Percentiles rank a stretch among this genome's conserved stretches.
These are phyloP conservation scores for Rhagoletis pomonella DNA, from an alignment of 1,140 invertebrate genomes.

Conservation along the genomic window DNA sequence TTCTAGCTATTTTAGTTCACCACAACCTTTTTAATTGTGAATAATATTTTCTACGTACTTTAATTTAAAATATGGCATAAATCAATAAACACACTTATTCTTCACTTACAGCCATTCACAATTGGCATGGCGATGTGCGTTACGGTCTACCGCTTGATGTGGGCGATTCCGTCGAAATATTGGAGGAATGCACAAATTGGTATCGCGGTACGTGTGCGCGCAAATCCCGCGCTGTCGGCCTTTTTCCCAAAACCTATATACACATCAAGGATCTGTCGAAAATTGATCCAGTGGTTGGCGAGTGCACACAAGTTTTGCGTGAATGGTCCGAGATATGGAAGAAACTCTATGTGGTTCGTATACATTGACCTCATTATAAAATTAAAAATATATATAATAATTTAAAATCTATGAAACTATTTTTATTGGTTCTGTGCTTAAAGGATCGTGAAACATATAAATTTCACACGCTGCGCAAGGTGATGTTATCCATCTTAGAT, in stretches of 20 bases:
- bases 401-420: slow-evolving; percentile 14
- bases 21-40: too few relatives aligned
- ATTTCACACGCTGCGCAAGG: slow-evolving; percentile 87
- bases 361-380: neutral
- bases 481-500: slow-evolving; percentile 92
- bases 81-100: neutral
- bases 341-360: slow-evolving; percentile 85
- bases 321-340: slow-evolving; percentile 97
- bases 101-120: slow-evolving; percentile 86
- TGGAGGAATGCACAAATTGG: slow-evolving; percentile 92
- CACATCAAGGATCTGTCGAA: slow-evolving; percentile 84
- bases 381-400: neutral
- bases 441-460: slow-evolving; percentile 88
- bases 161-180: slow-evolving; percentile 92
- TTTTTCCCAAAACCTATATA: slow-evolving; percentile 88
- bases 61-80: too few relatives aligned
- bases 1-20: too few relatives aligned
- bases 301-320: slow-evolving; percentile 91
- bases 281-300: slow-evolving; percentile 91
- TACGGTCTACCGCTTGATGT: slow-evolving; percentile 89
- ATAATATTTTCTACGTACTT: too few relatives aligned
- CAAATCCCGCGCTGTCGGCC: slow-evolving; percentile 87
- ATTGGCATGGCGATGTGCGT: slow-evolving; percentile 88
- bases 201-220: slow-evolving; percentile 86
- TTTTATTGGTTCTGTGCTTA: slow-evolving; percentile 58